phyloP scores from a whole-genome alignment of 2,797 vertebrate genomes.

The Urocyon cinereoargenteus region DNA sequence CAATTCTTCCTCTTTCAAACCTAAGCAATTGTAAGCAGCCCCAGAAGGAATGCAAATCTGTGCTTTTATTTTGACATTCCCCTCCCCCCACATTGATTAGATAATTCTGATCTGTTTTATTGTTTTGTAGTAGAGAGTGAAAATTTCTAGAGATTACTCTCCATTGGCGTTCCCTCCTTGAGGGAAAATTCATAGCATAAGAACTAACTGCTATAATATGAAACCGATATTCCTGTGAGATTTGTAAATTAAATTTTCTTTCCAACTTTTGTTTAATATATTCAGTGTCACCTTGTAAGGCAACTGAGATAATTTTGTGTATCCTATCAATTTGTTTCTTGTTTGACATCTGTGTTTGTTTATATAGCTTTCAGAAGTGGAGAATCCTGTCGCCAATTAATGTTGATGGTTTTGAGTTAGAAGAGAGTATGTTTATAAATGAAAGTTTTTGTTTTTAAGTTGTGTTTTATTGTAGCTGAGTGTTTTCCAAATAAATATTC shows the following conservation, averaged over 20 bases:
- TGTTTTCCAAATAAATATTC: constrained; percentile 75
- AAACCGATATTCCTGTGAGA: constrained; percentile 77
- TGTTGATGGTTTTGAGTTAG: constrained; percentile 78
- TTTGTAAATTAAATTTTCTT: constrained; percentile 82
- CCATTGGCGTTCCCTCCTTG: constrained; percentile 22
- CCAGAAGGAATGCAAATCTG: constrained; percentile 55
- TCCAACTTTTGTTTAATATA: constrained; percentile 83
- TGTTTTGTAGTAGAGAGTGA: constrained; percentile 70
- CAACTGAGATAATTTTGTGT: constrained; percentile 85
- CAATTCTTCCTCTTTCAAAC: constrained; percentile 22
- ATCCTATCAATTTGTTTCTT: constrained; percentile 83
- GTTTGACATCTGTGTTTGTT: constrained; percentile 84
- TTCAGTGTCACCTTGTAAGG: constrained; percentile 82
- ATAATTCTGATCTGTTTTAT: constrained; percentile 75
- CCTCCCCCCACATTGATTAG: constrained; percentile 72
- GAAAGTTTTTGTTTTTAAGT: constrained; percentile 76
- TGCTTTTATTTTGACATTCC: constrained; percentile 75
- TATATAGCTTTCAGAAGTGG: constrained; percentile 80
- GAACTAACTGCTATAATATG: constrained; percentile 69
- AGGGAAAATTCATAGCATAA: constrained; percentile 67
- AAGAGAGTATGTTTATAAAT: constrained; percentile 68
- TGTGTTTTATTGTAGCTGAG: constrained; percentile 64
- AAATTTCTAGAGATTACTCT: constrained; percentile 68
- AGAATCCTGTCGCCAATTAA: constrained; percentile 81
- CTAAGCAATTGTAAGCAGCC: constrained; percentile 9